A percentile compares a stretch with the other conserved stretches of the same genome.
These are phyloP conservation scores for Neolamprologus devosi DNA, from an alignment of 2,113 vertebrate genomes.

Conservation along the genomic window DNA sequence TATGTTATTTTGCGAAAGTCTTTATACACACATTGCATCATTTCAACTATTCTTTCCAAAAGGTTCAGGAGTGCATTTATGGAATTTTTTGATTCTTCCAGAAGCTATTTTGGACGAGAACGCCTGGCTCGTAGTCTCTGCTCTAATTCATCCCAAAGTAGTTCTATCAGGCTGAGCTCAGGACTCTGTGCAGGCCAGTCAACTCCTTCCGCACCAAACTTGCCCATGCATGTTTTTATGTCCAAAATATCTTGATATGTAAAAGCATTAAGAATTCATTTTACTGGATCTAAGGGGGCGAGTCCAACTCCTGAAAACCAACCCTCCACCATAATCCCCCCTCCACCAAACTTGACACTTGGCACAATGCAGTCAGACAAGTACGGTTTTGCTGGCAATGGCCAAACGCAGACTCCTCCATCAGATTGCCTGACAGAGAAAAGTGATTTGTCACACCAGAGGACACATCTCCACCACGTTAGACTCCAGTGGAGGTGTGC, in stretches of 20 bases:
- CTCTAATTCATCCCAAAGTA: not conserved
- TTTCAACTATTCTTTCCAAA: not conserved
- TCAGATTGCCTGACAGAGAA: not conserved
- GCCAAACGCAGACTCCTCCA: not conserved
- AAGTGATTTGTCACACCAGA: not conserved
- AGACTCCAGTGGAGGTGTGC: not conserved
- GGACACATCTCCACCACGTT: not conserved
- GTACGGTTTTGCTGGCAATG: not conserved
- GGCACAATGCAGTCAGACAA: not conserved
- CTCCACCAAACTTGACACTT: not conserved
- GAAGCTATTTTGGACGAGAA: not conserved
- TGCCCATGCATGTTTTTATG: not conserved
- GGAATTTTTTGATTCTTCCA: not conserved
- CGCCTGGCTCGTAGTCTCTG: not conserved
- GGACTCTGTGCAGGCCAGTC: not conserved
- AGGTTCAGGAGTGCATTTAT: not conserved
- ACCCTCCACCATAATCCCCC: not conserved
- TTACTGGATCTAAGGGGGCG: not conserved
- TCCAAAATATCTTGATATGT: not conserved
- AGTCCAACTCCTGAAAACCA: not conserved
- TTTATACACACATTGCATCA: not conserved
- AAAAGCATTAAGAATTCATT: not conserved
- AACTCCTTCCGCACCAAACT: not conserved
- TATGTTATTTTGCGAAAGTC: not conserved
- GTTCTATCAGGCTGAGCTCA: not conserved